These are phyloP conservation scores for Oscheius onirici DNA, from an alignment of 2,888 invertebrate species.

Conservation along the genomic window DNA sequence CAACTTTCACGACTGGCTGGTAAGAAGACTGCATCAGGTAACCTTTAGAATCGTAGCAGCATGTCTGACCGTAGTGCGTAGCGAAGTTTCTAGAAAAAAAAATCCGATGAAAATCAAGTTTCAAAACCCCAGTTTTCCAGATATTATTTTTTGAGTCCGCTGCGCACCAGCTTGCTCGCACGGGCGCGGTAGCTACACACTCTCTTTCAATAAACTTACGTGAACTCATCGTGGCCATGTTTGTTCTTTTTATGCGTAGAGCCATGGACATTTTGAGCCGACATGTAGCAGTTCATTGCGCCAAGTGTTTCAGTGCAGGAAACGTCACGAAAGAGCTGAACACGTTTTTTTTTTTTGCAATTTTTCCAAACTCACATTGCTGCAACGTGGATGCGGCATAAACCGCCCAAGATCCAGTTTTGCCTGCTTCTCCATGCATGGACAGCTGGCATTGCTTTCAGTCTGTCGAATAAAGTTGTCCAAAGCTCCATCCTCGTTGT, in stretches of 20 bases:
- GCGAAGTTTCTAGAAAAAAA: constrained; percentile 49
- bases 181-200: no score
- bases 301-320: constrained; percentile 86
- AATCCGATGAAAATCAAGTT: no score
- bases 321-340: constrained; percentile 64
- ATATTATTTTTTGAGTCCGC: no score
- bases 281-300: constrained; percentile 82
- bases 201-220: background rate
- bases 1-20: constrained; percentile 77
- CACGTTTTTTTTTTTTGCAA: background rate
- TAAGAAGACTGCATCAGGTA: constrained; percentile 92
- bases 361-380: constrained; percentile 26
- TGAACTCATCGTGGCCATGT: constrained; percentile 29
- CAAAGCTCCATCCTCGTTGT: constrained; percentile 57
- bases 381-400: constrained; percentile 77
- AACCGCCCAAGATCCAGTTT: constrained; percentile 90
- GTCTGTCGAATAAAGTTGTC: constrained; percentile 65
- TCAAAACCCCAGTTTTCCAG: no score
- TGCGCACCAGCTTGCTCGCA: no score
- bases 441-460: constrained; percentile 73
- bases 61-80: constrained; percentile 83
- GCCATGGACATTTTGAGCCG: constrained; percentile 66
- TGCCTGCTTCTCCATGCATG: constrained; percentile 89
- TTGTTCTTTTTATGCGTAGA: constrained; percentile 35
- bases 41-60: constrained; percentile 91